Evolutionary conservation across 1,140 invertebrate genomes (phyloP).

Genomic region (Eupeodes corollae): DNA sequence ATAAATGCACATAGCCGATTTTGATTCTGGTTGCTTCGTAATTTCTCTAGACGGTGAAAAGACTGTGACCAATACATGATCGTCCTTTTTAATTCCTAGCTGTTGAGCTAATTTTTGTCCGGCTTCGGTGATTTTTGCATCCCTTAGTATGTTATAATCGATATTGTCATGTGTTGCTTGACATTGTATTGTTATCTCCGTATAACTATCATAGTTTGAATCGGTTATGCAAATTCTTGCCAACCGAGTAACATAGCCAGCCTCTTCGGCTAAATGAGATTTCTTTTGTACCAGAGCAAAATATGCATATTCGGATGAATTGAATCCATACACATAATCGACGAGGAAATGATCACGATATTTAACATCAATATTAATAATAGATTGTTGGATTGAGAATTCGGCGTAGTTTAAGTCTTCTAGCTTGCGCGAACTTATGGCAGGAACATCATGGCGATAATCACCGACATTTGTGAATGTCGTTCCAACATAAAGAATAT

Average conservation of each 20-base stretch:
- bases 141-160: slow-evolving; percentile 81
- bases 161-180: slow-evolving; percentile 37
- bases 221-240: slow-evolving; percentile 88
- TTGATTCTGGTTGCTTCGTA: slow-evolving; percentile 58
- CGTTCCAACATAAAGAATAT: slow-evolving; percentile 87
- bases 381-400: slow-evolving; percentile 75
- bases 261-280: slow-evolving; percentile 77
- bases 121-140: slow-evolving; percentile 73
- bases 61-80: slow-evolving; percentile 66
- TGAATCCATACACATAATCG: slow-evolving; percentile 91
- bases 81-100: slow-evolving; percentile 63
- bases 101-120: slow-evolving; percentile 68
- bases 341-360: slow-evolving; percentile 91
- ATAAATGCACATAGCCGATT: slow-evolving; percentile 77
- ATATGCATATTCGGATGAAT: slow-evolving; percentile 87
- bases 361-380: slow-evolving; percentile 84
- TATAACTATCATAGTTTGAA: slow-evolving; percentile 88
- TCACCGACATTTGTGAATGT: slow-evolving; percentile 88
- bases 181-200: slow-evolving; percentile 87
- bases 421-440: slow-evolving; percentile 76
- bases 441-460: slow-evolving; percentile 87
- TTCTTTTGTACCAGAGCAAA: slow-evolving; percentile 91
- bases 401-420: slow-evolving; percentile 68
- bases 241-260: slow-evolving; percentile 79
- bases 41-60: slow-evolving; percentile 78